These are phyloP conservation scores for Thelaira solivaga DNA, from an alignment of 2,888 invertebrate genomes.

Conservation along the genomic window DNA sequence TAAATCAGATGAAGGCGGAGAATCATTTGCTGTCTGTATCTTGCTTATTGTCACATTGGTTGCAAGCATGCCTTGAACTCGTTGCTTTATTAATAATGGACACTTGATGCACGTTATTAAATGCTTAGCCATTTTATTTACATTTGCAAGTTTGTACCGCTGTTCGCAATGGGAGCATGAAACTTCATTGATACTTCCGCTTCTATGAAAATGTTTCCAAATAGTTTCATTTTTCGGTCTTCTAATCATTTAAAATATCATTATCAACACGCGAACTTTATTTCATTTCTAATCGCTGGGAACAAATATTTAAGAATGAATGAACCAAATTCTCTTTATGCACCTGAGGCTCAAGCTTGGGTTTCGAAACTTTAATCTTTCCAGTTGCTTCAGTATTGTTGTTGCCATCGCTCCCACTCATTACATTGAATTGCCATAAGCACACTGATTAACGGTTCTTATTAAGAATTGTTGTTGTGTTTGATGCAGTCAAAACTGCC, in stretches of 20 bases:
- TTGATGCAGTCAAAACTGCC: constrained; percentile 18
- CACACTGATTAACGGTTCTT: constrained; percentile 27
- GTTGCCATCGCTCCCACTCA: constrained; percentile 30
- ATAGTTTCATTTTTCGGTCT: constrained; percentile 26
- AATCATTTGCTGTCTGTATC: constrained; percentile 26
- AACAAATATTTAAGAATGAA: constrained; percentile 25
- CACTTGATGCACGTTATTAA: constrained; percentile 27
- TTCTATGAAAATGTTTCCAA: constrained; percentile 28
- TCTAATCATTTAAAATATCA: constrained; percentile 30
- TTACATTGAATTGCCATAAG: constrained; percentile 23
- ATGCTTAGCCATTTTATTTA: constrained; percentile 33
- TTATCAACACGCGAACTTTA: constrained; percentile 25
- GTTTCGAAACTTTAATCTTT: constrained; percentile 15
- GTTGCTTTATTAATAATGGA: constrained; percentile 16
- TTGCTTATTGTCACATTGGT: constrained; percentile 9
- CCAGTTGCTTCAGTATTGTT: constrained; percentile 1
- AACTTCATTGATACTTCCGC: constrained; percentile 25
- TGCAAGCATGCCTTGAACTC: constrained; percentile 1
- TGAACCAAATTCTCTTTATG: constrained; percentile 16
- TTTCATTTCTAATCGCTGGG: constrained; percentile 19
- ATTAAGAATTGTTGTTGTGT: constrained; percentile 12
- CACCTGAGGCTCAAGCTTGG: constrained; percentile 24
- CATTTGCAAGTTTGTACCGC: constrained; percentile 23
- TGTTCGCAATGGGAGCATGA: constrained; percentile 11
- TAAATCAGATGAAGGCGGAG: constrained; percentile 8